Evolutionary conservation across 1,140 invertebrate genomes (phyloP), one percentile per base, ranked within the genome.

Genomic region (Dendrolimus kikuchii): DNA sequence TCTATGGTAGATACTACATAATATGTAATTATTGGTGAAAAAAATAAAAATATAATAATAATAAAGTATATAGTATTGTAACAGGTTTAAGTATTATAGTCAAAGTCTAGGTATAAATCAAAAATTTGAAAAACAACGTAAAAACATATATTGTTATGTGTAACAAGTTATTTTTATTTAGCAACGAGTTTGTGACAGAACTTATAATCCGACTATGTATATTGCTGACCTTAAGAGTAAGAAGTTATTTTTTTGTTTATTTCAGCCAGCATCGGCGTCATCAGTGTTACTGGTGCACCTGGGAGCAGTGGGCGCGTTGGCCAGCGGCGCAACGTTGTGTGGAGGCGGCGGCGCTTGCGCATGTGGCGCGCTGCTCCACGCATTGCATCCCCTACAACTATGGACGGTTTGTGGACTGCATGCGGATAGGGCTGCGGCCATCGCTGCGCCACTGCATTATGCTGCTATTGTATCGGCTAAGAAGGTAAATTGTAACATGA

Each of bases 361-460:
- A 0, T 93, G 92, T 72, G 86, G 89, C 0, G 71, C 92, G 0
- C 72, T 94, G 2, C 88, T 93, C 57, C 91, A 92, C 5, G 86
- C 94, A 0, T 80, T 95, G 7, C 93, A 94, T 64, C 92, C 93
- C 0, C 87, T 94, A 38, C 90, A 92, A 8, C 85, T 95, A 39
- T 95, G 93, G 93, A 95, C 93, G 2, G 90, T 95, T 4, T 93
- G 93, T 53, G 93, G 93, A 36, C 82, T 95, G 42, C 94, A 94
- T 70, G 93, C 92, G 60, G 93, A 95, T 81, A 89, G 93, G 55
- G 95, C 93, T 63, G 93, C 92, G 61, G 93, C 93, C 23, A 95
- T 95, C 45, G 91, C 93, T 2, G 90, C 93, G 2, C 94, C 94
- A 3, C 73, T 95, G 42, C 93, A 94, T 74, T 95, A 94, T 74